phyloP scores from a whole-genome alignment of 1,140 invertebrate genomes.

The Macrobrachium rosenbergii region DNA sequence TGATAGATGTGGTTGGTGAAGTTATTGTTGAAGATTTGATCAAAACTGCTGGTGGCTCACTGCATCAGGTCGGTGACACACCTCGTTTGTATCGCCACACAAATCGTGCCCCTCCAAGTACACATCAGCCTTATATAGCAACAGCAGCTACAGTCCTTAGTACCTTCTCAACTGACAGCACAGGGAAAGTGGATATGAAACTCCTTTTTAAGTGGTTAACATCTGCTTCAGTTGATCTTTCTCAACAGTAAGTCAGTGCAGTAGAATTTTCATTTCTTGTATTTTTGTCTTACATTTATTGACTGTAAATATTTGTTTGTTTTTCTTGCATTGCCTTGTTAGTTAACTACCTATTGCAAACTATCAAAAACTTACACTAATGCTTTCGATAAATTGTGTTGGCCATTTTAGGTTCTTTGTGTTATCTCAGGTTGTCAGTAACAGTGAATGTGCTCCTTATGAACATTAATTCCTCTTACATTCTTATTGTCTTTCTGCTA shows the following conservation, averaged over 20 bases:
- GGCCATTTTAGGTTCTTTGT: too few relatives aligned
- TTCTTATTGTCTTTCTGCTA: too few relatives aligned
- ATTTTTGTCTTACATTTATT: background rate
- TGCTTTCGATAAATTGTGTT: too few relatives aligned
- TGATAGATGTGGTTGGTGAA: conserved; percentile 17
- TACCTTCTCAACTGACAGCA: conserved; percentile 70
- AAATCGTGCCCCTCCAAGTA: conserved; percentile 86
- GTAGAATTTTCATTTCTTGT: background rate
- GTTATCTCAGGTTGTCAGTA: too few relatives aligned
- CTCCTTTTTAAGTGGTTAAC: conserved; percentile 50
- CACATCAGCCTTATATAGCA: conserved; percentile 83
- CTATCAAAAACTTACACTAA: too few relatives aligned
- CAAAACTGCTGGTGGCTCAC: conserved; percentile 56
- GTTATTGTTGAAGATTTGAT: conserved; percentile 35
- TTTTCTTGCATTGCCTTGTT: background rate
- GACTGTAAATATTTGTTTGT: background rate
- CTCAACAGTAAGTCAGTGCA: conserved; percentile 34
- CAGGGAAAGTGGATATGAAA: conserved; percentile 71
- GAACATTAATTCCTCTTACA: too few relatives aligned
- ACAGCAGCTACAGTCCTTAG: conserved; percentile 76
- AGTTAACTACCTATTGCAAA: too few relatives aligned
- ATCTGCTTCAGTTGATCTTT: conserved; percentile 12
- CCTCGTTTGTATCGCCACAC: conserved; percentile 93
- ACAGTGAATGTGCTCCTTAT: too few relatives aligned
- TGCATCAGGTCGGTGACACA: conserved; percentile 85